Evolutionary conservation across 1,140 invertebrate species (phyloP), one percentile per base, ranked within the genome.

Genomic region (Drosophila jambulina): DNA sequence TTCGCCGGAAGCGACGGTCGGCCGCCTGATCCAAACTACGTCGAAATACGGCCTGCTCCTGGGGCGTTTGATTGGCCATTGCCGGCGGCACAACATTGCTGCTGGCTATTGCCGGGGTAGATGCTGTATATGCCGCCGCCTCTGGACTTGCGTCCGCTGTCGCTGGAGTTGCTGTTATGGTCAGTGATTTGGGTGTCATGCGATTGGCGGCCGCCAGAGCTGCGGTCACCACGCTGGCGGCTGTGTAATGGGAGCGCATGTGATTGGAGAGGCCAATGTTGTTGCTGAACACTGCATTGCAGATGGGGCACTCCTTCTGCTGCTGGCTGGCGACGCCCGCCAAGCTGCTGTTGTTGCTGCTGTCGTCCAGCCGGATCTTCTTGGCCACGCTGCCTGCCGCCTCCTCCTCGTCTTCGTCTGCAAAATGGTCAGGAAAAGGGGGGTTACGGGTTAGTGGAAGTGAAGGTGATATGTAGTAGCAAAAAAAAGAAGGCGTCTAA

Each of bases 241-340:
- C 84, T 1, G 91, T 91, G 46, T 88, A 87, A 60, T 93, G 92
- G 4, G 92, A 91, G 13, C 92, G 80, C 92, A 93, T 93, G 27
- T 93, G 92, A 80, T 93, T 93, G n/a, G 92, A 93, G 3, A 93
- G 65, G 0, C 88, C 92, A 56, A 93, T 91, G 40, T 91, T 93
- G 60, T 92, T 92, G 64, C 75, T 91, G 32, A 93, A 93, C 21
- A 91, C 83, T 0, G 91, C 88, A 84, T 88, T 91, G 59, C 92
- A 93, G 42, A 93, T 88, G 53, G 83, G 81, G 19, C 92, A 93
- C 65, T 93, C 91, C 45, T 91, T 91, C n/a, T 90, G 78, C 61
- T 54, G 60, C 15, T 70, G 67, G 19, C 63, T 92, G 75, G 49
- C 74, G 8, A 71, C 76, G 19, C 70, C 70, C 46, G 75, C 74